Percentiles rank a stretch among this genome's conserved stretches.
These are phyloP conservation scores for Microtus richardsoni DNA, from an alignment of 2,113 vertebrate genomes.

Conservation along the genomic window DNA sequence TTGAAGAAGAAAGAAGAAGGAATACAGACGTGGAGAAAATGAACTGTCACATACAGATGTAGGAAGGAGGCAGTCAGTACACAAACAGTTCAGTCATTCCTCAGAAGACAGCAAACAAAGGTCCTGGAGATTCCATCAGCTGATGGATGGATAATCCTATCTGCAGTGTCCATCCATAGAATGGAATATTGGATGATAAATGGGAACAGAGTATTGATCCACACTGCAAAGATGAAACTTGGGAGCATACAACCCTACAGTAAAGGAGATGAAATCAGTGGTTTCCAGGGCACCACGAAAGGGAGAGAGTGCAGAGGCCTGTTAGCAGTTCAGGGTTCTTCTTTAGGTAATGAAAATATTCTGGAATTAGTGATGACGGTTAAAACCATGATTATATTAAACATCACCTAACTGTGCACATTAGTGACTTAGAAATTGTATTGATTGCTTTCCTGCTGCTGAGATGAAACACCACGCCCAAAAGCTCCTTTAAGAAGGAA, in stretches of 20 bases:
- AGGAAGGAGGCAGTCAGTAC: not conserved
- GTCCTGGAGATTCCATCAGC: not conserved
- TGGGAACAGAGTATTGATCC: not conserved
- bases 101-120: not conserved
- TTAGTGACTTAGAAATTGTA: not conserved
- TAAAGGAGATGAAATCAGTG: not conserved
- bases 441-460: not conserved
- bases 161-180: no score
- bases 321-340: not conserved
- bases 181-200: not conserved
- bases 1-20: not conserved
- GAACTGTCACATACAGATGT: no score
- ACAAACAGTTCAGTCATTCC: not conserved
- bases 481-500: not conserved
- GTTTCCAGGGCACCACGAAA: accelerated
- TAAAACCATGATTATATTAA: not conserved
- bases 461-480: not conserved
- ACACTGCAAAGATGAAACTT: not conserved
- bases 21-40: not conserved
- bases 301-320: not conserved
- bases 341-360: not conserved
- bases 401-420: not conserved
- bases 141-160: not conserved
- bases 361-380: not conserved
- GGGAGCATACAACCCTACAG: not conserved